These are phyloP conservation scores for Tetraneura akinire DNA, from an alignment of 1,140 invertebrate species.

Conservation along the genomic window DNA sequence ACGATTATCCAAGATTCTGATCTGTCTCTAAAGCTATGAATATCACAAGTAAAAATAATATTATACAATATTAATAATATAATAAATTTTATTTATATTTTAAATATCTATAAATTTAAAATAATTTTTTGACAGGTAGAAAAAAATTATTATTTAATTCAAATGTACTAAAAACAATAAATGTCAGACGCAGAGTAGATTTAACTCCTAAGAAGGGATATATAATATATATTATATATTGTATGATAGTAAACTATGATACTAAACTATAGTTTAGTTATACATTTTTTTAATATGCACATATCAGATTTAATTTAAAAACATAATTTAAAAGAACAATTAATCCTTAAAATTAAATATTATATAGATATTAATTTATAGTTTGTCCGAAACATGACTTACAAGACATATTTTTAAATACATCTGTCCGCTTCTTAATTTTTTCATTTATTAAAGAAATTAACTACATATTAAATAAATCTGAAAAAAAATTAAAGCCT, in stretches of 20 bases:
- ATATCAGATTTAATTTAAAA: background rate
- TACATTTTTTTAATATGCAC: background rate
- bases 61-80: background rate
- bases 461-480: too few relatives aligned
- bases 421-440: too few relatives aligned
- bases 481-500: too few relatives aligned
- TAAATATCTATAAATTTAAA: background rate
- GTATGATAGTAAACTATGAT: too few relatives aligned
- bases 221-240: background rate
- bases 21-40: background rate
- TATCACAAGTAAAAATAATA: background rate
- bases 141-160: background rate
- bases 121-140: background rate
- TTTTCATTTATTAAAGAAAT: too few relatives aligned
- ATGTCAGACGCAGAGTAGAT: background rate
- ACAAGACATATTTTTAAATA: background rate
- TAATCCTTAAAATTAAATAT: background rate
- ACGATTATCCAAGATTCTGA: background rate
- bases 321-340: background rate
- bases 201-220: background rate
- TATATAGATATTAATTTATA: background rate
- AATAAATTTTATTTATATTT: background rate
- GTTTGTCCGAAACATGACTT: background rate
- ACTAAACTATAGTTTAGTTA: background rate
- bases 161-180: background rate